A percentile compares a stretch with the other conserved stretches of the same genome.
Conservation (phyloP, 2,888 invertebrate genomes). For the Trichogramma dendrolimi region DNA sequence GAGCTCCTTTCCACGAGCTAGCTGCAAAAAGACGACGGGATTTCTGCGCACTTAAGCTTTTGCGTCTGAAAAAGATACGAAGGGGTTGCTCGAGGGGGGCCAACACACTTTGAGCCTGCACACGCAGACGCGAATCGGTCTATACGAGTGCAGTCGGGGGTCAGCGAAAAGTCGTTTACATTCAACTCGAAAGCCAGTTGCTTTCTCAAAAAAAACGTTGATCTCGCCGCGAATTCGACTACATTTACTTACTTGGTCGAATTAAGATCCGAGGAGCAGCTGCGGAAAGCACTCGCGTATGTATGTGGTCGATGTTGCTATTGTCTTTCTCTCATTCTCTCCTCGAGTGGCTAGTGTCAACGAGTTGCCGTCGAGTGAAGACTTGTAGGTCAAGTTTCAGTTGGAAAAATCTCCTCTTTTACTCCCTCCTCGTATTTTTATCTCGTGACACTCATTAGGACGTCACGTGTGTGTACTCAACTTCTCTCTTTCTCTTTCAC, state of each 20-base stretch:
- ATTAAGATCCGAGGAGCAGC: too few relatives aligned
- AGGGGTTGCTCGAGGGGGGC: neutral
- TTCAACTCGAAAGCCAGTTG: too few relatives aligned
- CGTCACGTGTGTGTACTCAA: too few relatives aligned
- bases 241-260: too few relatives aligned
- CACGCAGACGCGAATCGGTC: neutral
- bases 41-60: neutral
- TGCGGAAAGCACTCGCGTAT: too few relatives aligned
- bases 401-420: slow-evolving; percentile 1
- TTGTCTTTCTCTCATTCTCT: slow-evolving; percentile 7
- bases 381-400: slow-evolving; percentile 18
- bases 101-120: slow-evolving; percentile 5
- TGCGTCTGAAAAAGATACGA: neutral
- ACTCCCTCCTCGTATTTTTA: slow-evolving; percentile 13
- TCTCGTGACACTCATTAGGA: slow-evolving; percentile 8
- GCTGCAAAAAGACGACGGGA: neutral
- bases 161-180: too few relatives aligned
- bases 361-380: too few relatives aligned
- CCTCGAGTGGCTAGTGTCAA: neutral
- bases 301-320: too few relatives aligned
- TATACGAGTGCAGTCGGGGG: slow-evolving; percentile 4
- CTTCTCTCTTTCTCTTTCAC: too few relatives aligned
- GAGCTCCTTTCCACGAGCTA: slow-evolving; percentile 5
- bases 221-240: too few relatives aligned
- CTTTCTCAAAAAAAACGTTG: too few relatives aligned